Evolutionary conservation across 2,888 invertebrate genomes (phyloP), one percentile per base, ranked within the genome.

Genomic region (Tenodera sinensis): DNA sequence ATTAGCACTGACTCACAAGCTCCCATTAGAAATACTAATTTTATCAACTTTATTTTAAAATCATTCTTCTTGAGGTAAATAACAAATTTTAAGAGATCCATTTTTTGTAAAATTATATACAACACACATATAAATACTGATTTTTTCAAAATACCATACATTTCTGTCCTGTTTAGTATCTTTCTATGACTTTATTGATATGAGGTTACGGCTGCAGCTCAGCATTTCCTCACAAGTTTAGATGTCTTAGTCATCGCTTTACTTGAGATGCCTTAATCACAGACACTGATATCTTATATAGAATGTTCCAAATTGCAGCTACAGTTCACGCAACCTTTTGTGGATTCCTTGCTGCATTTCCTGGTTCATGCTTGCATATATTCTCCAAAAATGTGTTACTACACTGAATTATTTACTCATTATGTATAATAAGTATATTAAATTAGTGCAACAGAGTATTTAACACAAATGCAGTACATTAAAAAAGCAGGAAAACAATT

Each of bases 51-150:
- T 71, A 20, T 71, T 71, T 71, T 71, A 71, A 71, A 71, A 71
- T 27, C 27, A 85, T 82, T 28, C 87, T 34, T 30, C 54, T 20
- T 34, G 87, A 88, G 83, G 88, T 71, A 88, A 83, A 83, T 88
- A 84, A 84, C 83, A 84, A 88, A 88, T 84, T 84, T 88, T n/a
- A 87, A 83, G 84, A 88, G 83, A 88, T 88, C 88, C 83, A 83
- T 88, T 88, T 88, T 83, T 84, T 84, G 84, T 47, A 88, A 88
- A 88, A 88, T 88, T 47, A 88, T 88, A 88, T 71, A 88, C 84
- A 88, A 84, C 71, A 88, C 84, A 88, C 71, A 88, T 88, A 88
- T 84, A 88, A 88, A 88, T 84, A 88, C 88, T 88, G 88, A 84
- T 84, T 84, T 88, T 42, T 88, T 88, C 84, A 88, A 84, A 83